Percentiles rank a stretch among this genome's conserved stretches.
Evolutionary conservation across 2,888 invertebrate genomes (phyloP).

Genomic region (Drosophila monieri): DNA sequence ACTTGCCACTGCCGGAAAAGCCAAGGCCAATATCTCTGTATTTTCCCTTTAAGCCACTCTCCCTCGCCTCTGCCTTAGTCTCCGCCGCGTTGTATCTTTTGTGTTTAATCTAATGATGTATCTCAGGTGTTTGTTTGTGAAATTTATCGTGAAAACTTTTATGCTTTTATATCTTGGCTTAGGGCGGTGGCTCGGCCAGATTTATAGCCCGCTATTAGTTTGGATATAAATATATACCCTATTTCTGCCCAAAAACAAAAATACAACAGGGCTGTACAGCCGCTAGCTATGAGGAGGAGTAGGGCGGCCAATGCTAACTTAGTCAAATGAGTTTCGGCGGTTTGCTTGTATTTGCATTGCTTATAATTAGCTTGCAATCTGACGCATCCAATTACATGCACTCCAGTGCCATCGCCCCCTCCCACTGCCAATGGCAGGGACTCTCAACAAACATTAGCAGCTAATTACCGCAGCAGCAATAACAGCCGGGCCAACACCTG

Average conservation of each 20-base stretch:
- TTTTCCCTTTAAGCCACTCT: neutral
- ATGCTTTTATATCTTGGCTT: slow-evolving; percentile 69
- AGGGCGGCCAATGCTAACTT: slow-evolving; percentile 3
- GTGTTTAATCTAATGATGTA: slow-evolving; percentile 80
- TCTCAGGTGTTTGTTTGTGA: slow-evolving; percentile 80
- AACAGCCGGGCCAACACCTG: slow-evolving; percentile 11
- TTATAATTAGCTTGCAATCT: slow-evolving; percentile 63
- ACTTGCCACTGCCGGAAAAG: slow-evolving; percentile 12
- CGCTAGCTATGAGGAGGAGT: neutral
- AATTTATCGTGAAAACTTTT: slow-evolving; percentile 78
- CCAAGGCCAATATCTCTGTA: slow-evolving; percentile 13
- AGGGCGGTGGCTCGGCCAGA: slow-evolving; percentile 56
- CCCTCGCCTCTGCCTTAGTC: slow-evolving; percentile 20
- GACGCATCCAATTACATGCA: slow-evolving; percentile 64
- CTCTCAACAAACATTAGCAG: slow-evolving; percentile 52
- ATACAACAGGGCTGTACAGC: slow-evolving; percentile 6
- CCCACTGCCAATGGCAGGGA: neutral
- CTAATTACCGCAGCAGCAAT: slow-evolving; percentile 64
- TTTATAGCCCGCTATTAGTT: slow-evolving; percentile 73
- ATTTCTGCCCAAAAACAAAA: slow-evolving; percentile 21
- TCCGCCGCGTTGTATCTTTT: slow-evolving; percentile 58
- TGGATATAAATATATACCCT: slow-evolving; percentile 52
- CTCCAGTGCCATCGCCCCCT: neutral
- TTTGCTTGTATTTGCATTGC: slow-evolving; percentile 45
- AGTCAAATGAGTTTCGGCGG: slow-evolving; percentile 20